phyloP scores from a whole-genome alignment of 1,140 invertebrate genomes.

The Gonioctena quinquepunctata region DNA sequence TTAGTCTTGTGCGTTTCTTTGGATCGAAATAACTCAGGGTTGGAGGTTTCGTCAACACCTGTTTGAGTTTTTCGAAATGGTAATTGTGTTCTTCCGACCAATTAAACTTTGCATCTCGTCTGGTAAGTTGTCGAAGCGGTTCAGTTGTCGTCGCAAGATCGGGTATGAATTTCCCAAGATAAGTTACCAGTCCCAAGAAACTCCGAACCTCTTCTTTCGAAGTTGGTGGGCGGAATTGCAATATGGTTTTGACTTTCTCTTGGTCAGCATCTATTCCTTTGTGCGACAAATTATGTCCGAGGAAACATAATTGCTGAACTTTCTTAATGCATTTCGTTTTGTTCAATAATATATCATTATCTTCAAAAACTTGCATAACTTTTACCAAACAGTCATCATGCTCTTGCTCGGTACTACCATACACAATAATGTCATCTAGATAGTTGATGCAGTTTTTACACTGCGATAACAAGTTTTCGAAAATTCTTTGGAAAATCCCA shows the following conservation, averaged over 20 bases:
- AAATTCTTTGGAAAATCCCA: constrained; percentile 23
- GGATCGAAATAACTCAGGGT: too few relatives aligned
- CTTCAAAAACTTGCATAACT: constrained; percentile 23
- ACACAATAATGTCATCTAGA: constrained; percentile 24
- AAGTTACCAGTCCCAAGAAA: constrained; percentile 31
- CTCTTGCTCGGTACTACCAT: constrained; percentile 13
- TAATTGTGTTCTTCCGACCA: constrained; percentile 26
- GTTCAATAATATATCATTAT: constrained; percentile 41
- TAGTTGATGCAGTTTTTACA: constrained; percentile 28
- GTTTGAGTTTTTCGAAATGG: too few relatives aligned
- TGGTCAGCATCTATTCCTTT: constrained; percentile 26
- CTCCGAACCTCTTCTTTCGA: constrained; percentile 34
- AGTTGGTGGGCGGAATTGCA: too few relatives aligned
- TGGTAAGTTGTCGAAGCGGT: constrained; percentile 31
- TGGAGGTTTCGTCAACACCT: too few relatives aligned
- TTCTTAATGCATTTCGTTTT: constrained; percentile 37
- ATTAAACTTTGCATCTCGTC: constrained; percentile 27
- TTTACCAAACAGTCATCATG: constrained; percentile 14
- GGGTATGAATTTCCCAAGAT: constrained; percentile 36
- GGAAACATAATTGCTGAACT: too few relatives aligned
- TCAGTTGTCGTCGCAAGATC: constrained; percentile 29
- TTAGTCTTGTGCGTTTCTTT: too few relatives aligned
- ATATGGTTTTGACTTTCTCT: constrained; percentile 24
- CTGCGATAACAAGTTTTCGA: constrained; percentile 1
- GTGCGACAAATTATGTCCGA: constrained; percentile 29